Conservation (phyloP, 2,888 invertebrate species). For the Leptopilina myrica region DNA sequence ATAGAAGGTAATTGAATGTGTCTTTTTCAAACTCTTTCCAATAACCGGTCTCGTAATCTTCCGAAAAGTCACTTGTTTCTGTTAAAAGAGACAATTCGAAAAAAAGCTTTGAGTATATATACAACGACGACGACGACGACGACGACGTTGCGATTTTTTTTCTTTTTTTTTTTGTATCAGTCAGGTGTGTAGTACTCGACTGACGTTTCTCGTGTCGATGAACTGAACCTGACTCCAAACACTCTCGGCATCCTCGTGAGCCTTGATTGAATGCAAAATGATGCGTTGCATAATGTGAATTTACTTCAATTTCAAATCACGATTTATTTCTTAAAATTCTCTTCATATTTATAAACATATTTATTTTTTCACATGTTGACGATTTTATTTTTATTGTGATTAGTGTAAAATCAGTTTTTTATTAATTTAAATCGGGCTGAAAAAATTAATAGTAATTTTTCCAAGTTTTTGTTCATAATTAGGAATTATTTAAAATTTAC, state of each 20-base stretch:
- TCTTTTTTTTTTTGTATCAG: constrained; percentile 55
- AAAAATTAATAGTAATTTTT: no score
- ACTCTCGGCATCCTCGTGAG: constrained; percentile 58
- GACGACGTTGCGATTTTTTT: constrained; percentile 55
- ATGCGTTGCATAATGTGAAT: constrained; percentile 62
- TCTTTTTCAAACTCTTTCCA: constrained; percentile 13
- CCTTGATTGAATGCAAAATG: constrained; percentile 64
- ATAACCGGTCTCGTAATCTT: constrained; percentile 33
- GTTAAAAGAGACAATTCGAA: constrained; percentile 22
- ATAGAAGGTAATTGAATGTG: background rate
- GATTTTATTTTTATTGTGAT: no score
- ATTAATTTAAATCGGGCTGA: no score
- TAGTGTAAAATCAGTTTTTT: no score
- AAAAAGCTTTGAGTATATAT: constrained; percentile 1
- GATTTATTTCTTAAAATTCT: background rate
- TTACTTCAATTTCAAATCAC: constrained; percentile 10
- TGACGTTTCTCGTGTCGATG: constrained; percentile 63
- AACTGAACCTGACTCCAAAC: constrained; percentile 56
- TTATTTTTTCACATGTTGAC: no score
- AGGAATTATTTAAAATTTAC: no score
- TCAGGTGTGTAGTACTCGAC: constrained; percentile 53
- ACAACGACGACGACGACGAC: no score
- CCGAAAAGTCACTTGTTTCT: constrained; percentile 28
- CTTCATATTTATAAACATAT: background rate
- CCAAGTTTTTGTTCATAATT: no score